Percentiles rank a stretch among this genome's conserved stretches.
Evolutionary conservation across 2,888 invertebrate species (phyloP).

Genomic region (Brenthis hecate): DNA sequence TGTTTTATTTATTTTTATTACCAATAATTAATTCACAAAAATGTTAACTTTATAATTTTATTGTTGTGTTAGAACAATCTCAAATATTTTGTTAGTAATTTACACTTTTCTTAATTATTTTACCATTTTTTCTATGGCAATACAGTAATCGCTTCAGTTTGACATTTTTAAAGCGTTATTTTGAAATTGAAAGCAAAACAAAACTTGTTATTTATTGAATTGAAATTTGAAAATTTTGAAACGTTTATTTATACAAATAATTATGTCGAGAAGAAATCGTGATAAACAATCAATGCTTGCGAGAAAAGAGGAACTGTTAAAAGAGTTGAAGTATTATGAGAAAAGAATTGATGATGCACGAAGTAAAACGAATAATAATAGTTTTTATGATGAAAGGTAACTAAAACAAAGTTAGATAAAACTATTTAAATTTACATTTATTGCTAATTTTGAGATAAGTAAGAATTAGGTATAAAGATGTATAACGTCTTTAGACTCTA

Average conservation of each 20-base stretch:
- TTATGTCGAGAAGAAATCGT: constrained; percentile 33
- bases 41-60: too few relatives aligned
- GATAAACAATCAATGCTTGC: constrained; percentile 52
- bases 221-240: neutral
- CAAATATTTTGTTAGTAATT: too few relatives aligned
- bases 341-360: constrained; percentile 54
- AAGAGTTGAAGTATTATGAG: constrained; percentile 60
- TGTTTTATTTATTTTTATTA: too few relatives aligned
- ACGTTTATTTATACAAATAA: neutral
- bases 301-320: constrained; percentile 55
- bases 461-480: too few relatives aligned
- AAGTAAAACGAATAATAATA: constrained; percentile 31
- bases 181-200: constrained; percentile 4
- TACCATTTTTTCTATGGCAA: neutral
- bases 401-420: neutral
- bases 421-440: too few relatives aligned
- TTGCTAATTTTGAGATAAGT: too few relatives aligned
- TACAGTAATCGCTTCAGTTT: neutral
- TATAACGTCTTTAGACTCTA: too few relatives aligned
- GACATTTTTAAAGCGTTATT: constrained; percentile 7
- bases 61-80: too few relatives aligned
- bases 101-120: too few relatives aligned
- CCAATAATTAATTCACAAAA: too few relatives aligned
- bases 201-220: neutral
- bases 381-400: constrained; percentile 54